A percentile compares a stretch with the other conserved stretches of the same genome.
Conservation (phyloP, 2,888 invertebrate species). For the Melanargia galathea region DNA sequence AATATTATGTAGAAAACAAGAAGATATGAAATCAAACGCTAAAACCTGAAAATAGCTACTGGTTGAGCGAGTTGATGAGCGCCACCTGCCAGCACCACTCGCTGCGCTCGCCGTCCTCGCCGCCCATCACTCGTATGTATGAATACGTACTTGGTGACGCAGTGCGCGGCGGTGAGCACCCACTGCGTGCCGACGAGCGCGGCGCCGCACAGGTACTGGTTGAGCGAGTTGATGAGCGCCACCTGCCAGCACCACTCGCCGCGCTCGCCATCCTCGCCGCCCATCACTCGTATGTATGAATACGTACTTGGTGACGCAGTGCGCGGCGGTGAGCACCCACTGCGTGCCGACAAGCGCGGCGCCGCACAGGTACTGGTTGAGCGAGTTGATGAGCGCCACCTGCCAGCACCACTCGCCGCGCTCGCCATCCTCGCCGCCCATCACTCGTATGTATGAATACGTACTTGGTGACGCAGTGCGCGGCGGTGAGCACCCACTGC, state of each 20-base stretch:
- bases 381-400: too few relatives aligned
- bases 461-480: conserved; percentile 87
- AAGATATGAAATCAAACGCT: too few relatives aligned
- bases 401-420: too few relatives aligned
- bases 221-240: conserved; percentile 94
- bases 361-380: too few relatives aligned
- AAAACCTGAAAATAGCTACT: too few relatives aligned
- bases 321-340: conserved; percentile 84
- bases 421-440: conserved; percentile 89
- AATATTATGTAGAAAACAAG: too few relatives aligned
- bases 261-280: conserved; percentile 90
- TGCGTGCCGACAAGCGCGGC: conserved; percentile 84
- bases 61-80: conserved; percentile 95
- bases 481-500: conserved; percentile 89
- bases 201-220: conserved; percentile 96
- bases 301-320: conserved; percentile 67
- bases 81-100: conserved; percentile 98
- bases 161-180: conserved; percentile 96
- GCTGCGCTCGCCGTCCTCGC: conserved; percentile 90
- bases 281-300: conserved; percentile 84
- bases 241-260: conserved; percentile 98
- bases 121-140: conserved; percentile 88
- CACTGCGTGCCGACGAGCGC: conserved; percentile 97
- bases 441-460: too few relatives aligned
- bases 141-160: not conserved